Conservation (phyloP, 2,888 invertebrate species). For the Enchytraeus crypticus region DNA sequence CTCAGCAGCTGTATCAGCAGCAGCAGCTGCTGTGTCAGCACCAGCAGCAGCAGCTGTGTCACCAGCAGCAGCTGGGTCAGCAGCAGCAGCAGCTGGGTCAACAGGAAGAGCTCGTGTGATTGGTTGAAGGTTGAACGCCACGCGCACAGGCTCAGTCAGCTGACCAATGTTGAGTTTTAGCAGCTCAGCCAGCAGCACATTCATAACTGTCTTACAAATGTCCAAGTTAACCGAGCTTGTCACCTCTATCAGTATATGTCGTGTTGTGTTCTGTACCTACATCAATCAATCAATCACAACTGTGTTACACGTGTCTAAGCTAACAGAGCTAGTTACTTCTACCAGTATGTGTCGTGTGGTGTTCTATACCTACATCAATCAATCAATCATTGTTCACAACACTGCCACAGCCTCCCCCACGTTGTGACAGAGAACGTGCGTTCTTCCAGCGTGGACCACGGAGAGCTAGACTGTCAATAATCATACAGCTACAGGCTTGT, state of each 20-base stretch:
- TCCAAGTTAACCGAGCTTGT: slow-evolving; percentile 62
- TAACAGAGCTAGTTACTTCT: slow-evolving; percentile 67
- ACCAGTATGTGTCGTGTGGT: slow-evolving; percentile 60
- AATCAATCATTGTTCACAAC: too few relatives aligned
- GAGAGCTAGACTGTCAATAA: too few relatives aligned
- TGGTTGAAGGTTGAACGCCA: neutral
- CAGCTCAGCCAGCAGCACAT: slow-evolving; percentile 60
- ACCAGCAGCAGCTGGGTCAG: slow-evolving; percentile 30
- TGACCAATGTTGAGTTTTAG: slow-evolving; percentile 48
- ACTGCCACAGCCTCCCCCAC: too few relatives aligned
- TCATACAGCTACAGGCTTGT: too few relatives aligned
- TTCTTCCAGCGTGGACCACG: too few relatives aligned
- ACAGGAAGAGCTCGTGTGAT: neutral
- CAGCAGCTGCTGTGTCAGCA: neutral
- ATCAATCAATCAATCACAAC: slow-evolving; percentile 54
- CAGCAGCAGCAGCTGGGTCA: slow-evolving; percentile 10
- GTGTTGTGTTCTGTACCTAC: slow-evolving; percentile 52
- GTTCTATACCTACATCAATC: slow-evolving; percentile 32
- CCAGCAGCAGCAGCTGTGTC: slow-evolving; percentile 16
- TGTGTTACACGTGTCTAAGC: slow-evolving; percentile 58
- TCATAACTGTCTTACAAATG: slow-evolving; percentile 61
- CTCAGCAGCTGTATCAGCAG: slow-evolving; percentile 29
- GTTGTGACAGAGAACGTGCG: too few relatives aligned
- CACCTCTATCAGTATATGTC: slow-evolving; percentile 64
- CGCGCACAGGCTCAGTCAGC: neutral